A percentile compares a stretch with the other conserved stretches of the same genome.
Conservation (phyloP, 2,888 invertebrate genomes). For the Erebia epiphron region DNA sequence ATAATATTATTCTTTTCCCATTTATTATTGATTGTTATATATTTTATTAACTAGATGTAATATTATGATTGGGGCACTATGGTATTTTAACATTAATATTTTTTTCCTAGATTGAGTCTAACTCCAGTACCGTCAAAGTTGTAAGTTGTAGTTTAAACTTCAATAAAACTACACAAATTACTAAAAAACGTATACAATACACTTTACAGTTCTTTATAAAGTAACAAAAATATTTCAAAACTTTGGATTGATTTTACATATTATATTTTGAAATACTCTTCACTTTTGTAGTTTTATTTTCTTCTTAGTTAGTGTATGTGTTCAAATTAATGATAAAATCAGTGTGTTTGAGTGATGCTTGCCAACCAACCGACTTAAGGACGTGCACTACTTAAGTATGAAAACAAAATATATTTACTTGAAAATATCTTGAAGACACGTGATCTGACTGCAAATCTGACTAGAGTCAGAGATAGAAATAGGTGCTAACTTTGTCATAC, state of each 20-base stretch:
- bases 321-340: too few relatives aligned
- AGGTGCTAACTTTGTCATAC: not conserved
- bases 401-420: not conserved
- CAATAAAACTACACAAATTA: not conserved
- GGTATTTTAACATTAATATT: constrained; percentile 32
- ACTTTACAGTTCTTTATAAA: constrained; percentile 12
- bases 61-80: constrained; percentile 14
- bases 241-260: not conserved
- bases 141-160: constrained; percentile 36
- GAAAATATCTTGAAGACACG: not conserved
- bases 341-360: not conserved
- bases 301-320: not conserved
- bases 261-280: not conserved
- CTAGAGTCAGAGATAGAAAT: not conserved
- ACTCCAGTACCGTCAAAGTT: constrained; percentile 26
- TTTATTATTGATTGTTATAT: constrained; percentile 10
- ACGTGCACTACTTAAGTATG: not conserved
- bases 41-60: not conserved
- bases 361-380: not conserved
- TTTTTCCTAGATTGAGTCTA: constrained; percentile 41
- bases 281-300: not conserved
- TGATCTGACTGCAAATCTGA: not conserved
- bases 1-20: not conserved
- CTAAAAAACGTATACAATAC: not conserved
- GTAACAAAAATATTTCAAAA: constrained; percentile 6